Evolutionary conservation across 2,888 invertebrate genomes (phyloP), one percentile per base, ranked within the genome.

Genomic region (Heterodera filipjevi): DNA sequence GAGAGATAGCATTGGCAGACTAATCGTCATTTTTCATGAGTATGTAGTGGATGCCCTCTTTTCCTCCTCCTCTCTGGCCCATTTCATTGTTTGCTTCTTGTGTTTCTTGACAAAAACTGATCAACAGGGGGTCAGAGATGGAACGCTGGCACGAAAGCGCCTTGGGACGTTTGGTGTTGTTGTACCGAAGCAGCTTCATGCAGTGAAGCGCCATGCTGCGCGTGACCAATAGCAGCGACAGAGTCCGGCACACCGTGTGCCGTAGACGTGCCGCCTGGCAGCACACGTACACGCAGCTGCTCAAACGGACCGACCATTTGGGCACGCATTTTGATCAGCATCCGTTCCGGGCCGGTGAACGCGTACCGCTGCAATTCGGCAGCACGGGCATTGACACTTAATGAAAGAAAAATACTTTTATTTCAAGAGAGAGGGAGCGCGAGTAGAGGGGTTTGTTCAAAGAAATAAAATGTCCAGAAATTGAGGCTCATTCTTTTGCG

Each of bases 341-440:
- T 81, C 32, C 79, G 68, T n/a, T 83, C 83, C 49, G 84, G 83
- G 2, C 79, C 78, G 19, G 68, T 46, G 71, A 83, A 83, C 16
- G 82, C 79, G 72, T 76, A 81, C 33, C 83, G 79, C 30, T 83
- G 75, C 3, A 83, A 72, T n/a, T 83, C 83, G 39, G 32, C 73
- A 39, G 35, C 73, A 32, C 68, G 77, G 22, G 77, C 79, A 44
- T 77, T 71, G 14, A 49, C 46, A n/a, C 83, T 83, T 77, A 19
- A 83, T 72, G n/a, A 66, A 27, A 3, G 10, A 49, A 49, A 49
- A 16, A 14, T 3, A 3, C 16, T 49, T 49, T 39, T n/a, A n/a
- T n/a, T n/a, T n/a, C n/a, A n/a, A 12, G 39, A 39, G 39, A 39
- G 12, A 39, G 39, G 2, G 39, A 39, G 12, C 39, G 39, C 39